These are phyloP conservation scores for Neoscelio sp. DNA, from an alignment of 2,888 invertebrate genomes.

Conservation along the genomic window DNA sequence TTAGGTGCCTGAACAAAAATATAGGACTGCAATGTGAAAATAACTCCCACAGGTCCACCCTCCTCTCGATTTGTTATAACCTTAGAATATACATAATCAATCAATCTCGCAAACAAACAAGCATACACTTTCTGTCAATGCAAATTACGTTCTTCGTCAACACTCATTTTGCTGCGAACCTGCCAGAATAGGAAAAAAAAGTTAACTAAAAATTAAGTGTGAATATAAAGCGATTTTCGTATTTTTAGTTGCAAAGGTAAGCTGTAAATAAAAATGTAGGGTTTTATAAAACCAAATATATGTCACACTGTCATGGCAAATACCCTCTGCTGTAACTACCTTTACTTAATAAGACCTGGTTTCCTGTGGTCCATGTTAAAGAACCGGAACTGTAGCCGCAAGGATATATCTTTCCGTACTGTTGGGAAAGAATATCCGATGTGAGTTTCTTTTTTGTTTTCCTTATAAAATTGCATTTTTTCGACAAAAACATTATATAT, in stretches of 20 bases:
- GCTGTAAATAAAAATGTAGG: conserved; percentile 45
- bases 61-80: no score
- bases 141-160: no score
- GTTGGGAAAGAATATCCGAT: conserved; percentile 86
- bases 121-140: no score
- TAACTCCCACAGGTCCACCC: no score
- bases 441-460: conserved; percentile 70
- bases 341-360: conserved; percentile 93
- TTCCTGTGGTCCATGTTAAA: conserved; percentile 96
- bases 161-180: no score
- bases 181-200: no score
- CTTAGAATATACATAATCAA: no score
- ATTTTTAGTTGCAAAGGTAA: conserved; percentile 65
- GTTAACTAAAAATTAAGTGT: no score
- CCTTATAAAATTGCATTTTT: conserved; percentile 13
- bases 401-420: conserved; percentile 98
- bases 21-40: no score
- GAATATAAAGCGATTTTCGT: no score
- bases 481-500: conserved; percentile 4
- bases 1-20: no score
- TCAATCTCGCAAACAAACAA: no score
- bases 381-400: conserved; percentile 97
- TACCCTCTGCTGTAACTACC: conserved; percentile 73
- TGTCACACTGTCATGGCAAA: conserved; percentile 48
- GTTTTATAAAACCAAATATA: conserved; percentile 13